Percentiles rank a stretch among this genome's conserved stretches.
phyloP scores from a whole-genome alignment of 2,888 invertebrate genomes.

The Ectropis crepuscularia region DNA sequence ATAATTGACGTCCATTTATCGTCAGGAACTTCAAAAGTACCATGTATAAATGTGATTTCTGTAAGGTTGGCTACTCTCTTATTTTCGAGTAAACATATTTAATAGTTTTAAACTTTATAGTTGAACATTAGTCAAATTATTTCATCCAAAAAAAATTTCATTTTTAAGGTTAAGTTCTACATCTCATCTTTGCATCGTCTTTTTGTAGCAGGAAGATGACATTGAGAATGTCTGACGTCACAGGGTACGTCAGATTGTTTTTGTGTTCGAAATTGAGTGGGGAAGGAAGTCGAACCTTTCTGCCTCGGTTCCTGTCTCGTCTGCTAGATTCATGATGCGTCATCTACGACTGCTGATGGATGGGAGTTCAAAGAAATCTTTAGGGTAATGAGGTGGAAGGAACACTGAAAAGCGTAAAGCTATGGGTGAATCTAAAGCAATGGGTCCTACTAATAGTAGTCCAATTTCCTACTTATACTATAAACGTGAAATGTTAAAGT shows the following conservation, averaged over 20 bases:
- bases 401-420: not conserved
- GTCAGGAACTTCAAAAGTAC: no score
- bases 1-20: no score
- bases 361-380: conserved; percentile 11
- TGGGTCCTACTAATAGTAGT: no score
- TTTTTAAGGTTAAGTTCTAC: not conserved
- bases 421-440: no score
- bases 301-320: conserved; percentile 15
- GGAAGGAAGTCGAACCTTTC: conserved; percentile 23
- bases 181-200: not conserved
- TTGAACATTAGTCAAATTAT: not conserved
- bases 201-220: conserved; percentile 33
- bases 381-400: conserved; percentile 9
- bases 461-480: no score
- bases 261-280: conserved; percentile 31
- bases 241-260: conserved; percentile 38
- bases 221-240: conserved; percentile 41
- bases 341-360: conserved; percentile 26
- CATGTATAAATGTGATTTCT: no score
- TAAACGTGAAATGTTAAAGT: no score
- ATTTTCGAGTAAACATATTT: no score
- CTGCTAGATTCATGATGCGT: conserved; percentile 22
- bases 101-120: not conserved
- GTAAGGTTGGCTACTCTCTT: no score
- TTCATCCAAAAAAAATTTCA: no score